Evolutionary conservation across 2,797 vertebrate species (phyloP), one percentile per base, ranked within the genome.

Genomic region (Leptodactylus fallax): DNA sequence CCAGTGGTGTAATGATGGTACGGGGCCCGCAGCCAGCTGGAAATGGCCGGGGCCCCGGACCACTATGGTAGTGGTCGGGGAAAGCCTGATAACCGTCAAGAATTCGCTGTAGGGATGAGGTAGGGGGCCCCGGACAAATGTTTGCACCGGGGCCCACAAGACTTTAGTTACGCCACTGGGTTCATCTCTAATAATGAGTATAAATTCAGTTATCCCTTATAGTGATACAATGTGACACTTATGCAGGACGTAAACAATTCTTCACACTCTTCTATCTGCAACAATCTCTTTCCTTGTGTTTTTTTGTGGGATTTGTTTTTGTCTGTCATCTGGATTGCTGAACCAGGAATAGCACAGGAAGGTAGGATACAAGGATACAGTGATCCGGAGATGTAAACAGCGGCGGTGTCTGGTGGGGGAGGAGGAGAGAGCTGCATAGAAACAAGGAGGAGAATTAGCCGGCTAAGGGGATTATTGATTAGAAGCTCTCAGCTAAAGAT

Each of bases 391-490:
- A 65, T 76, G 69, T 61, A 87, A 87, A 83, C 79, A 83, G 21
- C 11, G 47, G 14, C 16, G 25, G 55, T n/a, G 69, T 45, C 36
- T 78, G 49, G 12, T 56, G 72, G 56, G 74, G 86, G 72, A 65
- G 71, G 61, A n/a, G 49, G 27, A 23, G 6, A 56, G 67, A 25
- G 19, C 79, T 53, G 81, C 81, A 83, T 78, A 53, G 81, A 83
- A 87, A 83, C 80, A 87, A 83, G 86, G 45, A 47, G 23, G 47
- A 77, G 86, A 87, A 82, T 87, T 87, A 87, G 72, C 85, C 25
- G 85, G 85, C 86, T 87, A 67, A 87, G 81, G 72, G 67, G 71
- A 87, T 87, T 87, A 87, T 87, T 87, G 71, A 83, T 87, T 79
- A 81, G 61, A 87, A 14, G 58, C 67, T 82, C 60, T 36, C 21